These are phyloP conservation scores for Netelia virgata DNA, from an alignment of 2,888 invertebrate species.

Conservation along the genomic window DNA sequence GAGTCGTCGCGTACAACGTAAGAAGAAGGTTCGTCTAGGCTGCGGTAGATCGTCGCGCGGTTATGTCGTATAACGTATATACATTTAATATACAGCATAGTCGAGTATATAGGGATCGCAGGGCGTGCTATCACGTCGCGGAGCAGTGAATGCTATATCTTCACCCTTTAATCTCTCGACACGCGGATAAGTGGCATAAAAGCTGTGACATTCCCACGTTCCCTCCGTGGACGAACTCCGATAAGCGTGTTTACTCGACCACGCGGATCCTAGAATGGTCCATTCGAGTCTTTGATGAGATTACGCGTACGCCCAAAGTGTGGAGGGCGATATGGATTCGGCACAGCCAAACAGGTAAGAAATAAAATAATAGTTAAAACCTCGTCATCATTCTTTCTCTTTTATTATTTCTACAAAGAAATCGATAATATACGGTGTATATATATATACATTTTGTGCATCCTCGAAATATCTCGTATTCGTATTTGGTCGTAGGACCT, in stretches of 20 bases:
- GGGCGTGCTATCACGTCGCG: constrained; percentile 50
- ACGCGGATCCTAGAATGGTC: constrained; percentile 72
- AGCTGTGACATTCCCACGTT: constrained; percentile 82
- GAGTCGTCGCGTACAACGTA: constrained; percentile 40
- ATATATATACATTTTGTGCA: constrained; percentile 25
- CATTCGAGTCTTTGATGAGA: constrained; percentile 68
- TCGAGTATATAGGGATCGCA: constrained; percentile 13
- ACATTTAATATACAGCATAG: background rate
- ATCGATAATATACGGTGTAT: constrained; percentile 44
- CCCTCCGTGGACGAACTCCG: constrained; percentile 72
- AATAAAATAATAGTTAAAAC: constrained; percentile 31
- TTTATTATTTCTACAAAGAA: constrained; percentile 72
- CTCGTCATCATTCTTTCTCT: constrained; percentile 35
- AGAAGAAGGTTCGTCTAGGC: constrained; percentile 50
- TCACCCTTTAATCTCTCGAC: constrained; percentile 78
- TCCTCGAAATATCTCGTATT: constrained; percentile 44
- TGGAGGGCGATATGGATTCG: constrained; percentile 4
- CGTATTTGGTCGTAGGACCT: constrained; percentile 48
- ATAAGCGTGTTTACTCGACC: constrained; percentile 79
- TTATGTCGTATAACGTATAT: background rate
- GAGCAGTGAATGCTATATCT: constrained; percentile 56
- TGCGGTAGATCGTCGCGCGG: constrained; percentile 51
- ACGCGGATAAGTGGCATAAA: constrained; percentile 80
- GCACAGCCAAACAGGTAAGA: constrained; percentile 18
- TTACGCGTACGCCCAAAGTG: constrained; percentile 14